Evolutionary conservation across 1,140 invertebrate genomes (phyloP), one percentile per base, ranked within the genome.

Genomic region (Cotesia typhae): DNA sequence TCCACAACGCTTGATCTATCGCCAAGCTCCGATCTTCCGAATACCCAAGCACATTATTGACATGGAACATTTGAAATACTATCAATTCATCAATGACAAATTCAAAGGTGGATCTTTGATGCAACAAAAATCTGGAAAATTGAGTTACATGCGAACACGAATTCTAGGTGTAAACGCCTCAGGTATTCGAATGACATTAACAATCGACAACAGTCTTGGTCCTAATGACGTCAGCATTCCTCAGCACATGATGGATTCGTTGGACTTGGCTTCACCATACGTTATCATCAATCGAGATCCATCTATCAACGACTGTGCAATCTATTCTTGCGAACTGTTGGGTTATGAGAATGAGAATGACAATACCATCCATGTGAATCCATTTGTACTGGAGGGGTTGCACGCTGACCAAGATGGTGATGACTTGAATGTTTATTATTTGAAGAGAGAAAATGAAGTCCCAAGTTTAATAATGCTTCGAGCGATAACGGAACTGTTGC

Each of bases 31-130:
- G 36, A 14, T 59, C 4, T 59, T 59, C 9, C 57, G 57, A 6
- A 59, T 59, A 20, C 57, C 57, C 6, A 59, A 59, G 9, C 57
- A 59, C 5, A 59, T 59, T 9, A 59, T 59, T 28, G 57, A 59
- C 17, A 59, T 59, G 57, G 57, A 59, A 20, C 57, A 59, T 28
- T 59, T 59, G 20, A 59, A 59, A 59, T 59, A 59, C 20, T 59
- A 59, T 20, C 57, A 59, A 9, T 59, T 59, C 36, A 59, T 59
- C 2, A 59, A 59, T 17, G 57, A 59, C 5, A 59, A 59, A 59
- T 59, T 59, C 9, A 59, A 59, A 59, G 57, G 57, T 1, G 57
- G 57, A 20, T 59, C 57, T 59, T 20, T 59, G 7, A 59, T 59
- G 57, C 57, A 59, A 20, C 57, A 59, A 20, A 59, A 59, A 9